These are phyloP conservation scores for Eucera pruinosa DNA, from an alignment of 2,888 invertebrate genomes.

Conservation along the genomic window DNA sequence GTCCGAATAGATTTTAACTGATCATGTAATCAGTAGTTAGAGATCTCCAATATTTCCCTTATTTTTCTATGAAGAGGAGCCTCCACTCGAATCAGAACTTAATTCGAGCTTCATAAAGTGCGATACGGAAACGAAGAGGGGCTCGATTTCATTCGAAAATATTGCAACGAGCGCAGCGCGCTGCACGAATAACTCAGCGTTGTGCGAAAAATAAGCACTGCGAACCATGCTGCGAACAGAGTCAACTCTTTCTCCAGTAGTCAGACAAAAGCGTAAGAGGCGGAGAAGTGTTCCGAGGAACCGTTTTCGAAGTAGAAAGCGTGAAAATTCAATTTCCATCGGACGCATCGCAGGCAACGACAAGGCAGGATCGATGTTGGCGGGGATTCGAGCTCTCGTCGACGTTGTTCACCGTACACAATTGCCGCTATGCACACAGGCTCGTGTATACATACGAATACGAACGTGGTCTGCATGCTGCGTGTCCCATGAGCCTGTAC, in stretches of 20 bases:
- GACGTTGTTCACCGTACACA: slow-evolving; percentile 43
- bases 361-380: slow-evolving; percentile 62
- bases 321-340: slow-evolving; percentile 63
- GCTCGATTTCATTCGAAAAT: no score
- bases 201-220: neutral
- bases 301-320: slow-evolving; percentile 20
- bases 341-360: slow-evolving; percentile 44
- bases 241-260: no score
- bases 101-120: neutral
- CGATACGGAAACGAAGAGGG: slow-evolving; percentile 6
- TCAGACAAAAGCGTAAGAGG: neutral
- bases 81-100: neutral
- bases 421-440: slow-evolving; percentile 34
- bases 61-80: no score
- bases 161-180: no score
- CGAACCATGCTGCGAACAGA: slow-evolving; percentile 12
- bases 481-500: slow-evolving; percentile 15
- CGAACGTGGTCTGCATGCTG: slow-evolving; percentile 39
- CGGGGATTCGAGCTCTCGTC: slow-evolving; percentile 54
- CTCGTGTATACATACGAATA: slow-evolving; percentile 26
- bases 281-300: slow-evolving; percentile 35
- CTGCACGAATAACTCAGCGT: no score
- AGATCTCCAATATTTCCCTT: no score
- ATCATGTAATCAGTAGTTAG: no score
- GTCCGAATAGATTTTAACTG: no score